Evolutionary conservation across 2,113 vertebrate species (phyloP).

Genomic region (Prionailurus viverrinus): DNA sequence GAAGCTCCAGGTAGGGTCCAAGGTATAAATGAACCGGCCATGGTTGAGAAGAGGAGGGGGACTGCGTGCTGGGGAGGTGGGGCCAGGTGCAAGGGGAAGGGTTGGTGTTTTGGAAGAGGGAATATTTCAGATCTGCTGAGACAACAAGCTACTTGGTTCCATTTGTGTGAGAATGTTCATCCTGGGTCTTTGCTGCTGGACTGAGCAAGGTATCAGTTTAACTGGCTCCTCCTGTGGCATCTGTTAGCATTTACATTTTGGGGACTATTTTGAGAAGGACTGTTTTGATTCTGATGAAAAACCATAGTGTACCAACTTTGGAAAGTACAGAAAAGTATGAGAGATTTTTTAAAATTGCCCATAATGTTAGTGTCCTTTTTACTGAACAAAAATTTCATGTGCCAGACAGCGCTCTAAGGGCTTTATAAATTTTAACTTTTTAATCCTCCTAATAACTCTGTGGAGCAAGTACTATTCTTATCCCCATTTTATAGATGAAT

Average conservation of each 20-base stretch:
- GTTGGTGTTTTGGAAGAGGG: background rate
- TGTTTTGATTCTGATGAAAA: constrained; percentile 43
- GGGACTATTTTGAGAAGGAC: background rate
- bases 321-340: background rate
- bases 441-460: background rate
- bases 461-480: background rate
- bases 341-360: background rate
- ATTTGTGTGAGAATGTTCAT: background rate
- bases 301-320: background rate
- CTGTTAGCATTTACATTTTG: background rate
- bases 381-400: background rate
- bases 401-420: background rate
- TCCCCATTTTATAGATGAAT: background rate
- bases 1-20: background rate
- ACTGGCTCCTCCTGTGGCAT: background rate
- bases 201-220: background rate
- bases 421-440: background rate
- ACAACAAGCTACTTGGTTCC: background rate
- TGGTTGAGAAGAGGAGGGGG: background rate
- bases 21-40: fast-evolving
- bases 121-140: background rate
- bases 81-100: background rate
- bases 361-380: background rate
- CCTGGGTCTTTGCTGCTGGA: background rate
- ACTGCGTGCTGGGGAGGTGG: background rate